These are phyloP conservation scores for Hydrozoanthus gracilis DNA, from an alignment of 92 coral and sea anemone species.

Conservation along the genomic window DNA sequence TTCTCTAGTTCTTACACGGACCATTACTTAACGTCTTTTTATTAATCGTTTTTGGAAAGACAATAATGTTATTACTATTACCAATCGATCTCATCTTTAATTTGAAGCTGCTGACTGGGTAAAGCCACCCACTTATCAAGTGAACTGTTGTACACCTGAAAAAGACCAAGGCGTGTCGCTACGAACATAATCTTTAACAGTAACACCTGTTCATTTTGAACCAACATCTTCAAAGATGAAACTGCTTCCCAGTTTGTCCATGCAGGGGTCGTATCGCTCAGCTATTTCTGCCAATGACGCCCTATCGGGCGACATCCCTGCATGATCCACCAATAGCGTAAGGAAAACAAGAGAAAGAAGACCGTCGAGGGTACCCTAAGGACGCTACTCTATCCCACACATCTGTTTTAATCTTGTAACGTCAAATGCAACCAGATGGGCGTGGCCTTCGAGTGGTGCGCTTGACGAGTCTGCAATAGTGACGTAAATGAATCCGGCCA, in stretches of 20 bases:
- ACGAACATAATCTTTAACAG: slow-evolving; percentile 4
- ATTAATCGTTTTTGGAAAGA: background rate
- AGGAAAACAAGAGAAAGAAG: background rate
- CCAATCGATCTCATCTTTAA: slow-evolving; percentile 11
- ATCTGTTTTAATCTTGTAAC: slow-evolving; percentile 19
- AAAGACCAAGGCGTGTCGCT: background rate
- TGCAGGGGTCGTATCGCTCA: slow-evolving; percentile 20
- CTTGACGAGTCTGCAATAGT: background rate
- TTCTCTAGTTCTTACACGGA: too few species aligned
- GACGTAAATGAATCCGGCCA: background rate
- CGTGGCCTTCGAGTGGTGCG: background rate
- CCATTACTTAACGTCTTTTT: too few species aligned
- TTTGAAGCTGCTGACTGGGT: background rate
- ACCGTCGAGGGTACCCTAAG: slow-evolving; percentile 2
- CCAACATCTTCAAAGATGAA: slow-evolving; percentile 15
- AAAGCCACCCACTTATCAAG: slow-evolving; percentile 17
- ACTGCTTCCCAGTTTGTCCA: slow-evolving; percentile 6
- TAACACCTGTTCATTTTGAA: background rate
- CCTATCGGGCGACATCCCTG: background rate
- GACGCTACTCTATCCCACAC: slow-evolving; percentile 35
- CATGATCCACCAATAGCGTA: slow-evolving; percentile 42
- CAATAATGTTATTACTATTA: background rate
- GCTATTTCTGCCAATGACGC: background rate
- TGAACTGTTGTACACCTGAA: slow-evolving; percentile 30
- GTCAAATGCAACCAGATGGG: background rate